phyloP scores from a whole-genome alignment of 2,888 invertebrate species.

The Ligdia adustata region DNA sequence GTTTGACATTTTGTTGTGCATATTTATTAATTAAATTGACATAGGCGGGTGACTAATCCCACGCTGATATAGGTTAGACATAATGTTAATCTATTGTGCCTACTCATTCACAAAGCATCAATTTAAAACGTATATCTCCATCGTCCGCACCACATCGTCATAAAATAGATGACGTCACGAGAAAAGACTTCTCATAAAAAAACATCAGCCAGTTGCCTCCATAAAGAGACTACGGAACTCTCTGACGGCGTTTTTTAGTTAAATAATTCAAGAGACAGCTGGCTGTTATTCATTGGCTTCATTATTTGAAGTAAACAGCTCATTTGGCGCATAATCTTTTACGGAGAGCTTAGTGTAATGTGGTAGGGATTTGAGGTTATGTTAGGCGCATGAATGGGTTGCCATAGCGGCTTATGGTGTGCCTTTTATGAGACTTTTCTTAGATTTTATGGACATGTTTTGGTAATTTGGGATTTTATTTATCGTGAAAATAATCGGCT shows the following conservation, averaged over 20 bases:
- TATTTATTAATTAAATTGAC: no score
- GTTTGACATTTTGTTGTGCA: no score
- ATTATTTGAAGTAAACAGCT: conserved; percentile 27
- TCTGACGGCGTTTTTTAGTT: conserved; percentile 30
- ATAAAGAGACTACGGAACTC: conserved; percentile 29
- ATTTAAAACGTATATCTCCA: conserved; percentile 31
- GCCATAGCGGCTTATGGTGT: not conserved
- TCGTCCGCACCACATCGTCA: conserved; percentile 26
- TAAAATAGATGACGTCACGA: conserved; percentile 29
- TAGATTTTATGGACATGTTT: not conserved
- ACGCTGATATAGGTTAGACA: no score
- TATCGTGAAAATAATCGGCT: not conserved
- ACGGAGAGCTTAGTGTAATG: conserved; percentile 6
- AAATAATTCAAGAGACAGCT: conserved; percentile 31
- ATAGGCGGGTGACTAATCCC: no score
- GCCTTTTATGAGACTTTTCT: conserved; percentile 5
- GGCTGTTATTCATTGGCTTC: conserved; percentile 31
- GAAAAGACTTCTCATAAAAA: conserved; percentile 25
- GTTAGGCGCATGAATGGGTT: conserved; percentile 4
- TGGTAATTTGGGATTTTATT: not conserved
- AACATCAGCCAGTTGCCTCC: conserved; percentile 23
- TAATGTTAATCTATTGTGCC: no score
- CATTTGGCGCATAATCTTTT: conserved; percentile 16
- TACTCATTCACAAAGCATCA: conserved; percentile 28
- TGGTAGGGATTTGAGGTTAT: conserved; percentile 6